Percentiles rank a stretch among this genome's conserved stretches.
phyloP scores from a whole-genome alignment of 1,140 invertebrate species.

The Trachymyrmex cornetzi region DNA sequence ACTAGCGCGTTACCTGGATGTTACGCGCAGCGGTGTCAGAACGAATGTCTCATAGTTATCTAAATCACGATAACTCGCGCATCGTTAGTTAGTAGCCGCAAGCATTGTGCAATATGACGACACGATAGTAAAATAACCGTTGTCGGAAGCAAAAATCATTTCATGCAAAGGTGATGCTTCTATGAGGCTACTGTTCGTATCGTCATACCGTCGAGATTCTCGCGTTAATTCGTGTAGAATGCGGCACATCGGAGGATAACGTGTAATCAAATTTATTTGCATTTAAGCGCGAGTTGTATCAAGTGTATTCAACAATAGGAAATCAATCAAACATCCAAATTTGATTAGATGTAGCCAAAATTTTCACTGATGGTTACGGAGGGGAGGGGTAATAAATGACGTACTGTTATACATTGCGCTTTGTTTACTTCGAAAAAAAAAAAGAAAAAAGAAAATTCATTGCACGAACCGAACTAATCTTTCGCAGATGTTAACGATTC shows the following conservation, averaged over 20 bases:
- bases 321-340: conserved; percentile 28
- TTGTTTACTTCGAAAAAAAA: conserved; percentile 2
- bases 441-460: conserved; percentile 20
- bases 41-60: not conserved
- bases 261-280: conserved; percentile 53
- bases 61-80: not conserved
- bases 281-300: conserved; percentile 43
- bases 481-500: conserved; percentile 8
- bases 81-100: conserved; percentile 15
- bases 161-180: not conserved
- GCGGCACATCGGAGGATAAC: conserved; percentile 4
- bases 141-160: not conserved
- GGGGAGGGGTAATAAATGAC: not conserved
- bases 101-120: conserved; percentile 48
- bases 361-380: not conserved
- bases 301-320: not conserved
- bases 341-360: conserved; percentile 14
- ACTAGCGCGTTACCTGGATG: not conserved
- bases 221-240: not conserved
- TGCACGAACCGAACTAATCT: conserved; percentile 24
- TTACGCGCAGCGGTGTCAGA: not conserved
- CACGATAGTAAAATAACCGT: not conserved
- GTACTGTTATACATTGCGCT: conserved; percentile 6
- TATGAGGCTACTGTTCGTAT: not conserved
- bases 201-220: not conserved